These are phyloP conservation scores for Halcyon malimbica DNA, from an alignment of 2,113 vertebrate species.

Conservation along the genomic window DNA sequence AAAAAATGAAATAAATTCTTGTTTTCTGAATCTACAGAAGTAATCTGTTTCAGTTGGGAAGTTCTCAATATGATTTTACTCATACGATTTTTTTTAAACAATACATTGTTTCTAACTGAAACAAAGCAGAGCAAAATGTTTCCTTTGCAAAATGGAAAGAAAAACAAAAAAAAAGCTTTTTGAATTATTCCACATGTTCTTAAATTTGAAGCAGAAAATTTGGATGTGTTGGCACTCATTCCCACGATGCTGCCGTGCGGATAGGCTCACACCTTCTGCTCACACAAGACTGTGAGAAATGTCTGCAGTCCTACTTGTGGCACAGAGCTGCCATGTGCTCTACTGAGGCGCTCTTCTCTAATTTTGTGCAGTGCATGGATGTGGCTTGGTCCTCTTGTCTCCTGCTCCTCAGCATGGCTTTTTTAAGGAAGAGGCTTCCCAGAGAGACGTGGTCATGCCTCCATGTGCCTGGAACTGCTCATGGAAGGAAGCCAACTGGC, in stretches of 20 bases:
- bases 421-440: not conserved
- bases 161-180: not conserved
- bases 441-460: not conserved
- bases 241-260: not conserved
- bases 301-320: not conserved
- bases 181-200: not conserved
- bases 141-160: not conserved
- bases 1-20: constrained; percentile 12
- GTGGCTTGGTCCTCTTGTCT: not conserved
- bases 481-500: not conserved
- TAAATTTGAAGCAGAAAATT: not conserved
- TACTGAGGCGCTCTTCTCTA: not conserved
- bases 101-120: not conserved
- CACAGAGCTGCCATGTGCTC: not conserved
- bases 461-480: not conserved
- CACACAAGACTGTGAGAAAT: not conserved
- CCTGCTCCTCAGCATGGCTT: not conserved
- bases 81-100: not conserved
- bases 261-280: not conserved
- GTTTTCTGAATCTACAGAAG: not conserved
- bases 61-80: not conserved
- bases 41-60: not conserved
- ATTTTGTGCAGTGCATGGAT: not conserved
- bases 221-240: not conserved
- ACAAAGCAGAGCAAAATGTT: not conserved